A percentile compares a stretch with the other conserved stretches of the same genome.
Conservation (phyloP, 2,113 vertebrate genomes). For the Cebus imitator region DNA sequence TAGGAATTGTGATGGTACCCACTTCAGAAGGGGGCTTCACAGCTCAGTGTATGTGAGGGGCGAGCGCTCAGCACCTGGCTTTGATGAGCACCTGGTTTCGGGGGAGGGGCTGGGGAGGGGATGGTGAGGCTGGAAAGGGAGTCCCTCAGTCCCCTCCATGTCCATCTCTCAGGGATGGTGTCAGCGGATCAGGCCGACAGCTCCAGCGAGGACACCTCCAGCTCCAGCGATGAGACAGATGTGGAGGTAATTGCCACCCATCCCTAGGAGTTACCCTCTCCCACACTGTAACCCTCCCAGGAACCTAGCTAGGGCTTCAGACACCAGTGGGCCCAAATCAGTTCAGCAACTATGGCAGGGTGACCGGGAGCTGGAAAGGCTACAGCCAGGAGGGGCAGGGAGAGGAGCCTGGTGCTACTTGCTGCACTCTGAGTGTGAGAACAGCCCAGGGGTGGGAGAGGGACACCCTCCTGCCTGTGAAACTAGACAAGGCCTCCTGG, state of each 20-base stretch:
- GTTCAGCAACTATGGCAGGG: background rate
- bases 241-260: constrained; percentile 78
- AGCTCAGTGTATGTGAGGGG: background rate
- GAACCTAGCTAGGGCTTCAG: background rate
- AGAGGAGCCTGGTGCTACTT: background rate
- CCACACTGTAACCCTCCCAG: background rate
- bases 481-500: background rate
- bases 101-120: background rate
- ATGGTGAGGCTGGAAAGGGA: background rate
- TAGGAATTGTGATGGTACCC: rapidly evolving
- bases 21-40: background rate
- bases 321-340: background rate
- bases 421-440: background rate
- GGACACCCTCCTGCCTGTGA: background rate
- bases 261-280: background rate
- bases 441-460: background rate
- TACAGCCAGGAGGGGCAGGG: rapidly evolving
- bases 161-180: constrained; percentile 73
- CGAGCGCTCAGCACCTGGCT: rapidly evolving
- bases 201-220: constrained; percentile 80
- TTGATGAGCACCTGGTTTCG: background rate
- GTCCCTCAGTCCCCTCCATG: background rate
- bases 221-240: constrained; percentile 82
- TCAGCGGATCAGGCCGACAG: constrained; percentile 54
- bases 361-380: background rate